phyloP scores from a whole-genome alignment of 2,113 vertebrate genomes.

The Xyliphius kryptos region DNA sequence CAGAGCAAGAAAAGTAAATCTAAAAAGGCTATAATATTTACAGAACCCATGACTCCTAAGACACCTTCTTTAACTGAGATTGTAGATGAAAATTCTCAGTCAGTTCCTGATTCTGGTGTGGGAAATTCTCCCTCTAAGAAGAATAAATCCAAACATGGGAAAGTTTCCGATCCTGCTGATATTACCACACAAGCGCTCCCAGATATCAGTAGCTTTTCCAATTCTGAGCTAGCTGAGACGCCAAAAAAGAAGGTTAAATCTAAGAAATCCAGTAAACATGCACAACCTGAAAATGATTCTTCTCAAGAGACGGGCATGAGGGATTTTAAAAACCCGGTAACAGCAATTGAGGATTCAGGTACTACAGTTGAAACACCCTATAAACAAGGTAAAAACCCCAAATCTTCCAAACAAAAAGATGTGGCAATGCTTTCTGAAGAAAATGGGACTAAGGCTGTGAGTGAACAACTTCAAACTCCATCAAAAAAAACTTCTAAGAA shows the following conservation, averaged over 20 bases:
- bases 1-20: slow-evolving; percentile 18
- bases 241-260: slow-evolving; percentile 21
- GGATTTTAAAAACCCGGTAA: too few relatives aligned
- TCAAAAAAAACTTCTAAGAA: background rate
- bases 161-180: background rate
- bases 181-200: background rate
- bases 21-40: background rate
- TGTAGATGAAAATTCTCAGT: background rate
- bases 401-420: too few relatives aligned
- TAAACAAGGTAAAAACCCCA: too few relatives aligned
- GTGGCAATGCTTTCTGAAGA: too few relatives aligned
- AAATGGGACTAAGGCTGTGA: too few relatives aligned
- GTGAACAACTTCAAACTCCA: background rate
- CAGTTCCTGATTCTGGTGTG: background rate
- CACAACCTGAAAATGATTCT: background rate
- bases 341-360: too few relatives aligned
- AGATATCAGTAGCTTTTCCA: background rate
- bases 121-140: background rate
- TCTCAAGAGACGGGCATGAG: too few relatives aligned
- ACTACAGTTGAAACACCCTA: too few relatives aligned
- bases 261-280: slow-evolving; percentile 6
- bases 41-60: background rate
- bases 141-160: background rate
- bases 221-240: background rate
- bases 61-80: background rate